Percentiles rank a stretch among this genome's conserved stretches.
Conservation (phyloP, 1,140 invertebrate genomes). For the Drosophila kikkawai region DNA sequence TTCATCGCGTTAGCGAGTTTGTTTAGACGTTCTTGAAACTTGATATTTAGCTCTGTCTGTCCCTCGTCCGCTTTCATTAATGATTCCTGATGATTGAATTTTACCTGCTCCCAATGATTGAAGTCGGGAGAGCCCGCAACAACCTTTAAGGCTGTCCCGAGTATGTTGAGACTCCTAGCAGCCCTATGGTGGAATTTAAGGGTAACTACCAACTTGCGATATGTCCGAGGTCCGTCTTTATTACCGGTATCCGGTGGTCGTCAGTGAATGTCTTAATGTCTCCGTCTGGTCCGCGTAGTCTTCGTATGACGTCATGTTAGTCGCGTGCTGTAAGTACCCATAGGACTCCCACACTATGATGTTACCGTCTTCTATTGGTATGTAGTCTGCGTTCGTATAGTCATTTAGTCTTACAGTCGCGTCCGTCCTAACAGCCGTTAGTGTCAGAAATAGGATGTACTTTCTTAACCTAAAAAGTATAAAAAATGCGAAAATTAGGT, state of each 20-base stretch:
- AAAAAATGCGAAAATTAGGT: background rate
- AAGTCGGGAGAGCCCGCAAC: no score
- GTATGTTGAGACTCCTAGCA: no score
- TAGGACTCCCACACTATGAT: background rate
- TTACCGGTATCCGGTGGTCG: background rate
- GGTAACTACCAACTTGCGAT: background rate
- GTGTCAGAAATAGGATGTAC: background rate
- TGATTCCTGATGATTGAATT: no score
- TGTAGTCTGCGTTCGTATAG: constrained; percentile 5
- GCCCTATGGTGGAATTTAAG: background rate
- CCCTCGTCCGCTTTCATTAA: no score
- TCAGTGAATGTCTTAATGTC: constrained; percentile 1
- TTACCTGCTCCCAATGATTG: no score
- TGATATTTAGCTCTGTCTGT: no score
- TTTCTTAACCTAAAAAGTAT: no score
- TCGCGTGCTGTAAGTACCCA: background rate
- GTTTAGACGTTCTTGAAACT: no score
- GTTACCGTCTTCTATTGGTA: background rate
- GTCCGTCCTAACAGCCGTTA: background rate
- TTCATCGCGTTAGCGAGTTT: no score
- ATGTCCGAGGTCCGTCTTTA: no score
- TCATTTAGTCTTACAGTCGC: background rate
- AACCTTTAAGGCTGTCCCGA: no score
- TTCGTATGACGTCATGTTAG: constrained; percentile 11
- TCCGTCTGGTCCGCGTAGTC: constrained; percentile 5